These are phyloP conservation scores for Spea bombifrons DNA, from an alignment of 2,113 vertebrate genomes.

Conservation along the genomic window DNA sequence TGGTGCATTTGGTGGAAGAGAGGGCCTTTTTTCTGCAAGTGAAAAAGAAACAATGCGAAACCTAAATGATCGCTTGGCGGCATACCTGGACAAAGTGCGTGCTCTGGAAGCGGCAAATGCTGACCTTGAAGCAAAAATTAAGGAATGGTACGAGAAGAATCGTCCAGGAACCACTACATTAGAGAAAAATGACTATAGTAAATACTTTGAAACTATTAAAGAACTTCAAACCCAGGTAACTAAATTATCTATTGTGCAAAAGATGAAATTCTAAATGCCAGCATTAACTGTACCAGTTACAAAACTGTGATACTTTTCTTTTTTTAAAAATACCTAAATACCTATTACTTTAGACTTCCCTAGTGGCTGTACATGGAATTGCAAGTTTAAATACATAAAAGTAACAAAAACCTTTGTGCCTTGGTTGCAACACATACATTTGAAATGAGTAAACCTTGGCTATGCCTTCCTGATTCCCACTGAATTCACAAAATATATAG, in stretches of 20 bases:
- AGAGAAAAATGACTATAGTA: conserved; percentile 59
- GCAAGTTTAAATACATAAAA: too few relatives aligned
- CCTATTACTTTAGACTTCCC: too few relatives aligned
- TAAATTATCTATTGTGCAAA: background rate
- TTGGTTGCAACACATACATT: too few relatives aligned
- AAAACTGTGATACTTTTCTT: too few relatives aligned
- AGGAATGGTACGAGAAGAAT: conserved; percentile 39
- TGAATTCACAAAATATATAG: too few relatives aligned
- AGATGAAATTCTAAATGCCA: too few relatives aligned
- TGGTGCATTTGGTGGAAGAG: background rate
- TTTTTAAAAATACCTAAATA: too few relatives aligned
- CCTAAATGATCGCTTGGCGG: conserved; percentile 69
- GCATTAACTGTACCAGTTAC: too few relatives aligned
- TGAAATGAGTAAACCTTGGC: too few relatives aligned
- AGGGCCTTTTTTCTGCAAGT: conserved; percentile 50
- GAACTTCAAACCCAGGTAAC: conserved; percentile 68
- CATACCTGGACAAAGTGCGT: conserved; percentile 59
- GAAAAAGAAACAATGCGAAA: conserved; percentile 67
- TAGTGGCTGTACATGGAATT: too few relatives aligned
- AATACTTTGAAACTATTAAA: conserved; percentile 62
- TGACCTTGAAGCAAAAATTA: conserved; percentile 49
- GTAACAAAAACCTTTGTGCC: too few relatives aligned
- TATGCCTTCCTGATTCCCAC: too few relatives aligned
- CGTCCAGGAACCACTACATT: conserved; percentile 58
- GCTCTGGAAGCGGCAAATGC: conserved; percentile 47